Conservation (phyloP, 2,113 vertebrate genomes). For the Aythya baeri region DNA sequence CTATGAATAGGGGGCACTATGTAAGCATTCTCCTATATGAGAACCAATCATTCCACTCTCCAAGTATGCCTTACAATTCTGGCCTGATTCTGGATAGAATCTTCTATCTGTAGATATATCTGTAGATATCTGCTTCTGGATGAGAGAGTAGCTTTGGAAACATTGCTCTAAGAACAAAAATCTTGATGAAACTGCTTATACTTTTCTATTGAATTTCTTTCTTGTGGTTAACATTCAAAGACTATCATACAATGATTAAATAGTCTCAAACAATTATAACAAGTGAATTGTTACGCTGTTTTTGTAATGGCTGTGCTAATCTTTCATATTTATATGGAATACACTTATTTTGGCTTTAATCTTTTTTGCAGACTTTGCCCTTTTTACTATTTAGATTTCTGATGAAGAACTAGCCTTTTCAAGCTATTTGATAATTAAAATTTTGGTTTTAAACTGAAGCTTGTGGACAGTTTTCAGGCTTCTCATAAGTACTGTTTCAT, state of each 20-base stretch:
- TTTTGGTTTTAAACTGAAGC: not conserved
- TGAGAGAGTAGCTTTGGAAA: not conserved
- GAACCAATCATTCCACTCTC: not conserved
- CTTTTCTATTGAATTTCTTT: not conserved
- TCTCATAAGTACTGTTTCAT: not conserved
- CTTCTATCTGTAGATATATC: not conserved
- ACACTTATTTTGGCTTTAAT: not conserved
- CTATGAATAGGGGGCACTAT: not conserved
- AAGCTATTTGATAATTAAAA: not conserved
- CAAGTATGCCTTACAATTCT: not conserved
- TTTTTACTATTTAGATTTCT: not conserved
- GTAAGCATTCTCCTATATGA: not conserved
- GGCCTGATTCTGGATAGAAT: not conserved
- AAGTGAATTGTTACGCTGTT: not conserved
- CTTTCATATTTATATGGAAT: not conserved
- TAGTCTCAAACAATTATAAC: not conserved
- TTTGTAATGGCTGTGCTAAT: not conserved
- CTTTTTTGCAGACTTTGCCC: not conserved
- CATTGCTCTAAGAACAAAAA: not conserved
- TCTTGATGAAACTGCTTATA: not conserved
- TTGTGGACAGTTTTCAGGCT: not conserved
- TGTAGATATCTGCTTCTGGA: not conserved
- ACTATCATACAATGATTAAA: not conserved
- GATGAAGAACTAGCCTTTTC: not conserved
- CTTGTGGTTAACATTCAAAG: accelerated